Base-by-base conservation (phyloP, 2,113 vertebrate species). In the Salvator merianae region DNA sequence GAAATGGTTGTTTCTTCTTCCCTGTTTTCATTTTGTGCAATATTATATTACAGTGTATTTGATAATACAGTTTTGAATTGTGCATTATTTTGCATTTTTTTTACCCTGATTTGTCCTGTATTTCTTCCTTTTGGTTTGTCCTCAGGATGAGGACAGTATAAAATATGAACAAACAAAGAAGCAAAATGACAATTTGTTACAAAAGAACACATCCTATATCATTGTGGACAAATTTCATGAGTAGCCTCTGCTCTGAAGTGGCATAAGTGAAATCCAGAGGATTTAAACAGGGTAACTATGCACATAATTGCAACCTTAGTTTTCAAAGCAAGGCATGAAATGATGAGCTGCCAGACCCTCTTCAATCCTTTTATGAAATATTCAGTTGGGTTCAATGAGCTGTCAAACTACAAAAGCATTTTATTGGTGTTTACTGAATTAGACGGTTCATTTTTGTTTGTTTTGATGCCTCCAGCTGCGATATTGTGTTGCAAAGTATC, bases 381-480 rank as follows among this genome's bases (percentile, higher is more conserved):
- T 83, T 78, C 77, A 78, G 59, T 79, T 73, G 69, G 77, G 53
- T 20, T 83, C 75, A 65, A 65, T 72, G 32, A 81, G 53, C 69
- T 79, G 40, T 78, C 59, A 83, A 79, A 50, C 62, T 66, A 66
- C 69, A 78, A 47, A 73, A 28, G 62, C 43, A 55, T 83, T 83
- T 71, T 53, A 73, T 79, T 87, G 59, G 55, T 77, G 73, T 78
- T 83, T 65, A 79, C 68, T 7, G 5, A 79, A 18, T 83, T 69
- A 66, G 32, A 63, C 26, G 68, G 74, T 83, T 65, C 69, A 70
- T 72, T 73, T 87, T 66, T 53, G 55, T 74, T 74, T 83, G 69
- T 79, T 70, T 79, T 68, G 84, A 79, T n/a, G 77, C 78, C 34
- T 85, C 77, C 77, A 85, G 83, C 83, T 84, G 83, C 0, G 83